These are phyloP conservation scores for Zele albiditarsus DNA, from an alignment of 2,888 invertebrate species.

Conservation along the genomic window DNA sequence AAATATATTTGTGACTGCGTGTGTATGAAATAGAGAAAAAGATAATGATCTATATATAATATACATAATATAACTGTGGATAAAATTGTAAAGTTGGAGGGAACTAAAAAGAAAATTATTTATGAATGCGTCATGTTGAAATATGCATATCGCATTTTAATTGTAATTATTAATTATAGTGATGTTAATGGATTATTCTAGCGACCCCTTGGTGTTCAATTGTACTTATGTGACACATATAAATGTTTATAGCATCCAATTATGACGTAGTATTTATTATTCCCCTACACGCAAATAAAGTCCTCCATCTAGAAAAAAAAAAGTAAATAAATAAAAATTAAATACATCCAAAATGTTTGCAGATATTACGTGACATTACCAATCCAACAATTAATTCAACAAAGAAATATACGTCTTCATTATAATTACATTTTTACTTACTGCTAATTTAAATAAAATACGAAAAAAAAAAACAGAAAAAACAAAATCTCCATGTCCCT, in stretches of 20 bases:
- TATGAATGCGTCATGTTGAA: slow-evolving; percentile 55
- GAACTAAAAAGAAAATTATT: slow-evolving; percentile 55
- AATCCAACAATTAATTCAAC: too few species aligned
- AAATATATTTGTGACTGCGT: slow-evolving; percentile 61
- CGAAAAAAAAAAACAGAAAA: too few species aligned
- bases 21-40: slow-evolving; percentile 44
- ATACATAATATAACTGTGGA: neutral
- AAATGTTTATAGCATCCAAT: slow-evolving; percentile 70
- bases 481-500: neutral
- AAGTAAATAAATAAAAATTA: too few species aligned
- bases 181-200: slow-evolving; percentile 63
- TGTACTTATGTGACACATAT: slow-evolving; percentile 71
- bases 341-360: too few species aligned
- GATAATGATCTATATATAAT: slow-evolving; percentile 1
- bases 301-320: too few species aligned
- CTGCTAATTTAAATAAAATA: too few species aligned
- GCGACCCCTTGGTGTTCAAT: slow-evolving; percentile 71
- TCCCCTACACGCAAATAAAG: too few species aligned
- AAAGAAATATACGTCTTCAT: too few species aligned
- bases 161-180: slow-evolving; percentile 52
- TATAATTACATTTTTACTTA: too few species aligned
- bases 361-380: too few species aligned
- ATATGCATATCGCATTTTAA: slow-evolving; percentile 45
- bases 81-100: neutral
- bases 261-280: slow-evolving; percentile 15